Base-by-base conservation (phyloP, 2,797 vertebrate genomes). In the Cirrhinus mrigala region DNA sequence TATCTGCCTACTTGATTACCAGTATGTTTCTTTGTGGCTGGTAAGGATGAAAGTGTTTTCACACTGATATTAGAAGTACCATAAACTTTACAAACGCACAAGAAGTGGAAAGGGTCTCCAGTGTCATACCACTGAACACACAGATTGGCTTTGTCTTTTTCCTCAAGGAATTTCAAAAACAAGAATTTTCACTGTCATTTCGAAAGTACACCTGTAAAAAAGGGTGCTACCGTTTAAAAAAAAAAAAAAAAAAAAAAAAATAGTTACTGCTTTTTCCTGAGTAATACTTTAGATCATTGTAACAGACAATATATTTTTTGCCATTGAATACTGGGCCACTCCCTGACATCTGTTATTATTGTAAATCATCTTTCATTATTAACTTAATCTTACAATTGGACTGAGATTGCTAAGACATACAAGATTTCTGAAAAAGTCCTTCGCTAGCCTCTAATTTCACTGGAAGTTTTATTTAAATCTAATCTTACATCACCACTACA, bases 251-350 rank as follows among this genome's bases (percentile, higher is more conserved):
- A 94, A 94, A 94, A 94, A 92, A 93, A 93, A 93, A 92, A 94
- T 93, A 93, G 93, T 94, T 94, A 94, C 93, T 92, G 92, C 91
- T 93, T 94, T 94, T 96, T 96, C 96, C 96, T 96, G 96, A 96
- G 96, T 96, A 93, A 96, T 94, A 95, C 90, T 92, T 92, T 89
- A 81, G 93, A 94, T 96, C 93, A 93, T 95, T 95, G 96, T 96
- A 96, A 96, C 96, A 96, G 95, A 96, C 95, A 94, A 95, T 94
- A 90, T 92, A 95, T 97, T 96, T 94, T 97, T 97, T 98, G 97
- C 96, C 96, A 96, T 96, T 97, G 96, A 97, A 93, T 95, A 97
- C 96, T 97, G 97, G 97, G 97, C 96, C 97, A 96, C 94, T 98
- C 97, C 97, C 97, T 98, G 97, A 92, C 96, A 95, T 93, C 89